phyloP scores from a whole-genome alignment of 2,113 vertebrate species.

The Brachirus orientalis region DNA sequence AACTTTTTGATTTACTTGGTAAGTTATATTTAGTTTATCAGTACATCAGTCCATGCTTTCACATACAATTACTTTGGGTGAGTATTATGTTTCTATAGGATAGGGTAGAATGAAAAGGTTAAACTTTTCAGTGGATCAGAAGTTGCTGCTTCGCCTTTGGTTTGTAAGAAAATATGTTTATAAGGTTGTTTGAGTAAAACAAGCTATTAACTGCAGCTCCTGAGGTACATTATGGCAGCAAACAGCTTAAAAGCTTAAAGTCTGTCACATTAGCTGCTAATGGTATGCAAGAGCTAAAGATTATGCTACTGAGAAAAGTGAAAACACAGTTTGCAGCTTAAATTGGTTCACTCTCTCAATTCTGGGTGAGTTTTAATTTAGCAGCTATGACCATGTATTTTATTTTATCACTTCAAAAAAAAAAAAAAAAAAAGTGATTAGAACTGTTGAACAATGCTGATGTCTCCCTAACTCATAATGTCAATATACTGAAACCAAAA shows the following conservation, averaged over 20 bases:
- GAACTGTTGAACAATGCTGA: neutral
- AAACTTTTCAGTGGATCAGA: neutral
- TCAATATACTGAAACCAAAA: too few species aligned
- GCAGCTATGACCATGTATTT: neutral
- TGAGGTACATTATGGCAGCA: neutral
- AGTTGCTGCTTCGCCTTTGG: neutral
- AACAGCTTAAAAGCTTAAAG: slow-evolving; percentile 7
- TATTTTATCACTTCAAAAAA: neutral
- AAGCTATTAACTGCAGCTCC: neutral
- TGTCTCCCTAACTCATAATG: too few species aligned
- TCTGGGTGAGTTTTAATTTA: neutral
- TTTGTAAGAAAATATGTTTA: neutral
- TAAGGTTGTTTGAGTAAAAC: neutral
- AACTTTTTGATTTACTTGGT: too few species aligned
- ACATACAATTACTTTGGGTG: too few species aligned
- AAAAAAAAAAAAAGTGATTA: neutral
- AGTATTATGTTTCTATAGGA: neutral
- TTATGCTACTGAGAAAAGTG: slow-evolving; percentile 1
- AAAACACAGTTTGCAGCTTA: slow-evolving; percentile 4
- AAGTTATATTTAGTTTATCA: too few species aligned
- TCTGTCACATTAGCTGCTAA: neutral
- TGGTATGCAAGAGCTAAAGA: neutral
- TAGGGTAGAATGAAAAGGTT: neutral
- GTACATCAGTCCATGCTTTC: too few species aligned
- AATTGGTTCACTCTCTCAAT: neutral